Evolutionary conservation across 2,113 vertebrate genomes (phyloP), one percentile per base, ranked within the genome.

Genomic region (Cebidichthys violaceus): DNA sequence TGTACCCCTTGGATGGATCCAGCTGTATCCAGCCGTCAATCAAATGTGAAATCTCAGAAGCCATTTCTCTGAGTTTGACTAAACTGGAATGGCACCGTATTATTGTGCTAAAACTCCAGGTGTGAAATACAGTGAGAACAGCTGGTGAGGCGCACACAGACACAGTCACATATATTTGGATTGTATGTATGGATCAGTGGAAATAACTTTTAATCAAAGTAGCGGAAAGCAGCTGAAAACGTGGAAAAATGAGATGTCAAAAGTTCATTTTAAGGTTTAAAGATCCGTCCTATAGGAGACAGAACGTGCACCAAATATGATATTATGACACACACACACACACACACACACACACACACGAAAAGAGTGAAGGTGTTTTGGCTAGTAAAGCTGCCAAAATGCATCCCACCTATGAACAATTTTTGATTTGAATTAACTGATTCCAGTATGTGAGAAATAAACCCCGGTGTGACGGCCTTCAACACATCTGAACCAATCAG

Each of bases 1-100:
- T 29, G 66, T 65, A 72, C 62, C 43, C 31, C 61, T 54, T 45
- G 55, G 68, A 86, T 65, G 82, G 52, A 82, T 80, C 79, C 87
- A 84, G 81, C 74, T 86, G 62, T 70, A 66, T 77, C 75, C 54
- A 41, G 72, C 79, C 79, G 86, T 86, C 84, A 84, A 22, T 84
- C 83, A 83, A 60, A 73, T 54, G 17, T 45, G 62, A 81, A 75
- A 81, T 84, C 39, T 86, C 45, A 35, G 31, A 84, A 70, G 54
- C 55, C 69, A 71, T 33, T 77, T 83, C 88, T 88, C 62, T 4
- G 0, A 1, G 70, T 76, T 78, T 79, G 67, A 76, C 67, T 64
- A 77, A 79, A 84, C 39, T 33, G 2, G 22, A 43, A 66, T 70
- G 52, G 66, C 2, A 0, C 45, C 45, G 17, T 71, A n/a, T 70